Base-by-base conservation (phyloP, 2,113 vertebrate species). In the Pterocles orientalis region DNA sequence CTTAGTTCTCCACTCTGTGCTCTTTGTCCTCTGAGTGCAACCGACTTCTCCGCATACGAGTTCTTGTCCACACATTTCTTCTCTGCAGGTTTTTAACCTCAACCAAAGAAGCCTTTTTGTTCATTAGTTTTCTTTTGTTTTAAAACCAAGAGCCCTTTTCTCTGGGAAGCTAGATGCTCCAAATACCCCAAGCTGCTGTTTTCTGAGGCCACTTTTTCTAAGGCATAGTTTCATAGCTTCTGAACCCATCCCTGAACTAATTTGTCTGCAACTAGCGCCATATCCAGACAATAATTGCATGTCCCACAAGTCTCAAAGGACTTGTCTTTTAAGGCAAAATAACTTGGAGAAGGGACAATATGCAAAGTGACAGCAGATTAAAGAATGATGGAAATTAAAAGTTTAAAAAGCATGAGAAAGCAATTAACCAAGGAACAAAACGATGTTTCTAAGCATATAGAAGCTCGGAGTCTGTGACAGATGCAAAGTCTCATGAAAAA, bases 351-450 rank as follows among this genome's bases (percentile, higher is more conserved):
- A 73, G 47, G 82, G 68, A 88, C 88, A 94, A 83, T 60, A 89
- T 61, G 60, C 81, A 89, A 92, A 95, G 48, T 71, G 91, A 85
- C 81, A 89, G 73, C 77, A 96, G 86, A 95, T 95, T 94, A 94
- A 94, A 92, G 78, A 89, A 87, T 71, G 58, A 89, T 84, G 81
- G 84, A 95, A 96, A 95, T 92, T 94, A 90, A 69, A 94, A 96
- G 92, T 94, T 88, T 85, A 88, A 92, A 97, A 95, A 94, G 90
- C 92, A 93, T 80, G 85, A 91, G 86, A 94, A 91, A 92, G 94
- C 81, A 97, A 94, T 95, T 96, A 97, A 71, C 68, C 81, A 84
- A 94, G 83, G 86, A 89, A 86, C 69, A 91, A 95, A 95, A 89
- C 0, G 11, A 29, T 79, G 57, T 78, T 86, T 85, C 73, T 76